phyloP scores from a whole-genome alignment of 2,113 vertebrate genomes.

The Lepus europaeus region DNA sequence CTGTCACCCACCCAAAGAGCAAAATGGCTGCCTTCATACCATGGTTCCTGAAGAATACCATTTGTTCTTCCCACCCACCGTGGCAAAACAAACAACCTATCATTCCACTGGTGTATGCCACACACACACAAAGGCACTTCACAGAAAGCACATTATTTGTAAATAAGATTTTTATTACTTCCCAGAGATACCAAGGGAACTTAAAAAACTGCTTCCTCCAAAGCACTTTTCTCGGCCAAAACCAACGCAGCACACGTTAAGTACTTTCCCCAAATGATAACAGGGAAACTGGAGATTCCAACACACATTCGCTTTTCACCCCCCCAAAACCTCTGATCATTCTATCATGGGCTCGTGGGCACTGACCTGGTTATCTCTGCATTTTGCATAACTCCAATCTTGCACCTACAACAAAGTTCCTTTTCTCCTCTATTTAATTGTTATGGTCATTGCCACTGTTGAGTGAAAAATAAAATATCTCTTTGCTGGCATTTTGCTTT shows the following conservation, averaged over 20 bases:
- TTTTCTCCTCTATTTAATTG: slow-evolving; percentile 65
- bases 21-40: slow-evolving; percentile 9
- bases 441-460: slow-evolving; percentile 33
- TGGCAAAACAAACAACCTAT: slow-evolving; percentile 42
- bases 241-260: background rate
- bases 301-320: background rate
- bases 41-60: background rate
- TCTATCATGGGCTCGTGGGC: background rate
- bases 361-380: slow-evolving; percentile 53
- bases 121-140: slow-evolving; percentile 9
- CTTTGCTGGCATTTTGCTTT: slow-evolving; percentile 30
- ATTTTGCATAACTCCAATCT: slow-evolving; percentile 19
- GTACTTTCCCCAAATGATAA: background rate
- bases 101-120: background rate
- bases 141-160: slow-evolving; percentile 65
- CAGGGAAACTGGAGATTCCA: background rate
- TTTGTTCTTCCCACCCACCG: slow-evolving; percentile 18
- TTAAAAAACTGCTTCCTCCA: slow-evolving; percentile 66
- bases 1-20: background rate
- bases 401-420: slow-evolving; percentile 50
- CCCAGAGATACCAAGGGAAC: slow-evolving; percentile 60
- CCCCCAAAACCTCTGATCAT: slow-evolving; percentile 20
- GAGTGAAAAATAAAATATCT: slow-evolving; percentile 67
- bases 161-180: slow-evolving; percentile 73
- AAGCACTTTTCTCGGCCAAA: slow-evolving; percentile 70